Evolutionary conservation across 2,113 vertebrate species (phyloP), one percentile per base, ranked within the genome.

Genomic region (Sorex fumeus): DNA sequence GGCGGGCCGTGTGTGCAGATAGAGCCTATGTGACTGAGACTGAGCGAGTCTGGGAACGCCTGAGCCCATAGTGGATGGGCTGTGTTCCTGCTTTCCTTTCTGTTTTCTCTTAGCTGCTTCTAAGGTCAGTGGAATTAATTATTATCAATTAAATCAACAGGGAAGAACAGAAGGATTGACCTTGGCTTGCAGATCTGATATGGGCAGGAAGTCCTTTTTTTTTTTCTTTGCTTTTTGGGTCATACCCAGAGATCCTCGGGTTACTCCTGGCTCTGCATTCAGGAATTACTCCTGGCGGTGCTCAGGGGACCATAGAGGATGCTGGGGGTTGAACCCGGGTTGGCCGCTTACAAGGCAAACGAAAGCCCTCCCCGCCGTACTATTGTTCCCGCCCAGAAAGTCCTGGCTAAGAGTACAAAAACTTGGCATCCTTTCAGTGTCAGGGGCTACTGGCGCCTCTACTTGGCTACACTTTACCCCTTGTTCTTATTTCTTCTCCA

Each of bases 71-170:
- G 76, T 67, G 19, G n/a, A 67, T 30, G 66, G 15, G 13, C 40
- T 8, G n/a, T 60, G 9, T n/a, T 74, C 32, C 15, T 78, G 19
- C 30, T 70, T 30, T 72, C 60, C 45, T 87, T 50, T 36, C 50
- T 64, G 36, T 62, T 90, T 93, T 74, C 60, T 36, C 83, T 79
- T 62, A 62, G 34, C 12, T 92, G 79, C 70, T 82, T 75, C 75
- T 67, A 50, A 86, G 27, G 6, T 13, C 75, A 30, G 30, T 53
- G 74, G 91, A 70, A 70, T 32, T 36, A 32, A 71, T 21, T 19
- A 66, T 85, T 8, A 2, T 47, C n/a, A 85, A 72, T 86, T 71
- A 64, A 84, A 72, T 60, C 75, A 86, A 18, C 4, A 66, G 32
- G 50, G 21, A 79, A 71, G 34, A 88, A 53, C 23, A 75, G 69